Evolutionary conservation across 2,888 invertebrate genomes (phyloP).

Genomic region (Criorhina ranunculi): DNA sequence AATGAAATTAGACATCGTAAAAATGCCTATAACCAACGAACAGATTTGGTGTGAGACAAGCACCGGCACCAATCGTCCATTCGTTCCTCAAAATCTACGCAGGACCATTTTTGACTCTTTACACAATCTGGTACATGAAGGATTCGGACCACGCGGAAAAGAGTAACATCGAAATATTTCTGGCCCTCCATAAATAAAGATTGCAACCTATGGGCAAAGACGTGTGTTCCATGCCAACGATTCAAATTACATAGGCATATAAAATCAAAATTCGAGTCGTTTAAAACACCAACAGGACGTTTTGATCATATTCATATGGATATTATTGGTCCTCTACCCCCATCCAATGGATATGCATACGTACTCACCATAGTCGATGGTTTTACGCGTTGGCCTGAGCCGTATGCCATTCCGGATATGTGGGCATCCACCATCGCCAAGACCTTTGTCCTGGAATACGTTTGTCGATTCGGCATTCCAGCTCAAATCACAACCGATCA

Average conservation of each 20-base stretch:
- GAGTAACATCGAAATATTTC: constrained; percentile 45
- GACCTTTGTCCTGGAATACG: constrained; percentile 24
- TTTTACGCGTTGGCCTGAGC: neutral
- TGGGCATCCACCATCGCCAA: constrained; percentile 38
- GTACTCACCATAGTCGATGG: neutral
- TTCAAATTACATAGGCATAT: constrained; percentile 64
- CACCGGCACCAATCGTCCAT: constrained; percentile 27
- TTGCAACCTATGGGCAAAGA: constrained; percentile 4
- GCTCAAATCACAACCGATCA: constrained; percentile 32
- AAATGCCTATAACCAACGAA: constrained; percentile 17
- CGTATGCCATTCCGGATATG: constrained; percentile 1
- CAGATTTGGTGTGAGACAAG: constrained; percentile 39
- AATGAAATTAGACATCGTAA: neutral
- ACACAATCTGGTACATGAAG: constrained; percentile 42
- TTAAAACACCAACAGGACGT: neutral
- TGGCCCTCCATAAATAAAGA: constrained; percentile 47
- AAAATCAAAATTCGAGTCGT: constrained; percentile 17
- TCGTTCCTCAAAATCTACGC: constrained; percentile 22
- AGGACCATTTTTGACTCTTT: constrained; percentile 44
- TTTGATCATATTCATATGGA: constrained; percentile 5
- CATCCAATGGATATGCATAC: neutral
- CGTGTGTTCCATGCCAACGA: constrained; percentile 47
- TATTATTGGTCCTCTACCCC: neutral
- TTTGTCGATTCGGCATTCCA: constrained; percentile 43
- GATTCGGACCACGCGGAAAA: constrained; percentile 48